Conservation (phyloP, 2,797 vertebrate species). For the Iguana delicatissima region DNA sequence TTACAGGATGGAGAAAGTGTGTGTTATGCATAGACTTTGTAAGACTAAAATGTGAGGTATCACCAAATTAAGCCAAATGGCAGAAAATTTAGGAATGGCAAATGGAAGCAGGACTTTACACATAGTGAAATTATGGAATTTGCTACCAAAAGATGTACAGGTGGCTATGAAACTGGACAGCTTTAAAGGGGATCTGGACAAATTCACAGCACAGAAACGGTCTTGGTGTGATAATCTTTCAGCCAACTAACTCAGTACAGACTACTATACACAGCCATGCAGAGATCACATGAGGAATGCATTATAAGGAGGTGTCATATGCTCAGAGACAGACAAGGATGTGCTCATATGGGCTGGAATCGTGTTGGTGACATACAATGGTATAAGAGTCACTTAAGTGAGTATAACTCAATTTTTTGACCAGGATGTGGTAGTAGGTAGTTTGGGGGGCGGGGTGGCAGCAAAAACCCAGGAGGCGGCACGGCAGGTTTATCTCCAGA, state of each 20-base stretch:
- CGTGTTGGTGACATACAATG: too few species aligned
- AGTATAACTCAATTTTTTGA: too few species aligned
- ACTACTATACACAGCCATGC: neutral
- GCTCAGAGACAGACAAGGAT: neutral
- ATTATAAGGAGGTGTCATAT: neutral
- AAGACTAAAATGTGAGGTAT: too few species aligned
- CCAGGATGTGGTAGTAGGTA: too few species aligned
- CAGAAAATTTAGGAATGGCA: neutral
- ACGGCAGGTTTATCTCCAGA: too few species aligned
- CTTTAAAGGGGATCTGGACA: neutral
- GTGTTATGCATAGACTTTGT: too few species aligned
- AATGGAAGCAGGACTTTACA: neutral
- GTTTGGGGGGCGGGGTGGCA: too few species aligned
- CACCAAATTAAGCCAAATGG: neutral
- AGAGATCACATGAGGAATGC: neutral
- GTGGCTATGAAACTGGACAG: neutral
- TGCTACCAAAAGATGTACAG: neutral
- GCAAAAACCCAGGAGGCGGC: too few species aligned
- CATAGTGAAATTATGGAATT: neutral
- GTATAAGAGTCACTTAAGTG: too few species aligned
- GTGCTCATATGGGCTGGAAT: neutral
- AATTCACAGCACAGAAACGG: neutral
- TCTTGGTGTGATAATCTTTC: too few species aligned
- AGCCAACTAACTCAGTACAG: too few species aligned
- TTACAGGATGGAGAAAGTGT: neutral